Evolutionary conservation across 2,797 vertebrate genomes (phyloP).

Genomic region (Ctenosaura bakeri): DNA sequence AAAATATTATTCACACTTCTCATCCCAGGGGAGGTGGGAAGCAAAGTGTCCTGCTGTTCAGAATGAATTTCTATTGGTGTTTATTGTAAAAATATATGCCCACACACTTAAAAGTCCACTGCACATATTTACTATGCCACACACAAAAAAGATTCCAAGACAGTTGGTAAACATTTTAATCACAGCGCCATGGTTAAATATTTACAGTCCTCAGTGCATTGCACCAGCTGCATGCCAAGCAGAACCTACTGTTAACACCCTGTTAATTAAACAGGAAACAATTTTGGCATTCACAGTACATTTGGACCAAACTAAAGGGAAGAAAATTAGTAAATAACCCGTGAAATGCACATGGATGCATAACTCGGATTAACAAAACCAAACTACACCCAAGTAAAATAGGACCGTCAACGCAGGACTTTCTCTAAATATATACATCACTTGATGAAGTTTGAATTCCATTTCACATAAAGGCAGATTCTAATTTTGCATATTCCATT

Average conservation of each 20-base stretch:
- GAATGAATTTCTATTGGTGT: neutral
- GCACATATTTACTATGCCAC: neutral
- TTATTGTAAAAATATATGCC: constrained; percentile 1
- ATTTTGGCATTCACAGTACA: rapidly evolving
- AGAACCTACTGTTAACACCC: neutral
- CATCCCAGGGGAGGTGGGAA: neutral
- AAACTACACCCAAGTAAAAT: constrained; percentile 7
- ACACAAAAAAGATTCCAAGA: constrained; percentile 39
- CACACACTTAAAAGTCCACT: neutral
- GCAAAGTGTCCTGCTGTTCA: neutral
- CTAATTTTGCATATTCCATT: neutral
- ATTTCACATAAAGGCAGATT: neutral
- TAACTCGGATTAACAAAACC: neutral
- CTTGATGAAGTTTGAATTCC: neutral
- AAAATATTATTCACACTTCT: neutral
- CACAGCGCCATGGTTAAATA: neutral
- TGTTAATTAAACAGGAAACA: neutral
- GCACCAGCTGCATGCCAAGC: neutral
- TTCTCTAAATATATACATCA: neutral
- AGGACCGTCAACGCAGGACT: rapidly evolving
- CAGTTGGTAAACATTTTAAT: neutral
- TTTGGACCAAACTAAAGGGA: neutral
- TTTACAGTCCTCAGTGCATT: constrained; percentile 1
- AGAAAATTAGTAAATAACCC: constrained; percentile 14
- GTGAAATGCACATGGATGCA: neutral